Evolutionary conservation across 2,888 invertebrate species (phyloP).

Genomic region (Philopedon plagiatum): DNA sequence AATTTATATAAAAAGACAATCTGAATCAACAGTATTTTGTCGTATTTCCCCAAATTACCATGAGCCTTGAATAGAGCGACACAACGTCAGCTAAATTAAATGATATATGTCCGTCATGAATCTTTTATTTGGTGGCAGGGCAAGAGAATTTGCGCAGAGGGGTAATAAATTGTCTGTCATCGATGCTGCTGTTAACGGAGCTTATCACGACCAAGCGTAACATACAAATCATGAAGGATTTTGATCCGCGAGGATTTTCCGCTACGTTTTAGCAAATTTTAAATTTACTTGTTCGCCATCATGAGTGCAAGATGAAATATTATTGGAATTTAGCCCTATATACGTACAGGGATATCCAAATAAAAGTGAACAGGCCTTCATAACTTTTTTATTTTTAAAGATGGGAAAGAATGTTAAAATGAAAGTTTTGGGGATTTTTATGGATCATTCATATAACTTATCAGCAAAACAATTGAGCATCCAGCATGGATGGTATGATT

Average conservation of each 20-base stretch:
- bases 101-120: slow-evolving; percentile 9
- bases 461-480: too few species aligned
- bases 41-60: not conserved
- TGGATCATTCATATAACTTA: too few species aligned
- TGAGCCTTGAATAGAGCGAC: not conserved
- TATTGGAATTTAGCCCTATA: too few species aligned
- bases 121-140: slow-evolving; percentile 10
- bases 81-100: slow-evolving; percentile 1
- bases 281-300: not conserved
- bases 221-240: not conserved
- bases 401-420: too few species aligned
- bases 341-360: too few species aligned
- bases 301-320: too few species aligned
- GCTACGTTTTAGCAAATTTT: not conserved
- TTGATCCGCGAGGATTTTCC: not conserved
- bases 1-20: too few species aligned
- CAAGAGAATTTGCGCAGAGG: slow-evolving; percentile 5
- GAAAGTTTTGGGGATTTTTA: too few species aligned
- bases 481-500: too few species aligned
- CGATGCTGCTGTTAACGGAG: slow-evolving; percentile 20
- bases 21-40: too few species aligned
- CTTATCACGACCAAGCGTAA: not conserved
- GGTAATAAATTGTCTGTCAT: slow-evolving; percentile 17
- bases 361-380: too few species aligned
- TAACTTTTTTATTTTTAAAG: too few species aligned